Evolutionary conservation across 2,113 vertebrate species (phyloP), one percentile per base, ranked within the genome.

Genomic region (Actenoides lindsayi): DNA sequence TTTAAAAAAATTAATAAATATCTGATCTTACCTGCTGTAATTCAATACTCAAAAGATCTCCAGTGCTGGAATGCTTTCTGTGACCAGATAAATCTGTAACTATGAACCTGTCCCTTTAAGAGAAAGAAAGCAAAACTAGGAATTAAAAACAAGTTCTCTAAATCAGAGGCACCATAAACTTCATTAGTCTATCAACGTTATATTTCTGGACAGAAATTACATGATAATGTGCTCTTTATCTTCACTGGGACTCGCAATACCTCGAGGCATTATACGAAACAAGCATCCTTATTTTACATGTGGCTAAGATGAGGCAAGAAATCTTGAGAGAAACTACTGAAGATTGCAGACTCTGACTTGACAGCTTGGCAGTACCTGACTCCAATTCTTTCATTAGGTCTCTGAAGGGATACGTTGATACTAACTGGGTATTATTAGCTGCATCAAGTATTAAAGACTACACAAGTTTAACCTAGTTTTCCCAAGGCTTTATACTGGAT

Each of bases 1-100:
- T 53, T 70, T 54, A 78, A n/a, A n/a, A n/a, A n/a, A n/a, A 54
- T 54, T 13, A 53, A 73, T 54, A 30, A 77, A 13, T 7, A 83
- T 46, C 8, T 64, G 33, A 54, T 85, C 88, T 62, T 97, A 98
- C 98, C 97, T 98, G 98, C 68, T 99, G 98, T 94, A 98, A 98
- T 79, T 99, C 99, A 68, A 98, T 96, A 88, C 96, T 98, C n/a
- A 98, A 95, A 64, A 99, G 98, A 96, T 99, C 98, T 87, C 98
- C 98, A 10, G 98, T 98, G 96, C 98, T 98, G 95, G 99, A 97
- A 95, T 98, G 99, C 95, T 98, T 98, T 65, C 98, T 98, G 67
- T 98, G 98, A 94, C 94, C 98, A 79, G 98, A 98, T 84, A 99
- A 95, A 89, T 99, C 98, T 50, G 98, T 96, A 75, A 98, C 97